phyloP scores from a whole-genome alignment of 1,140 invertebrate species.

The Wasmannia auropunctata region DNA sequence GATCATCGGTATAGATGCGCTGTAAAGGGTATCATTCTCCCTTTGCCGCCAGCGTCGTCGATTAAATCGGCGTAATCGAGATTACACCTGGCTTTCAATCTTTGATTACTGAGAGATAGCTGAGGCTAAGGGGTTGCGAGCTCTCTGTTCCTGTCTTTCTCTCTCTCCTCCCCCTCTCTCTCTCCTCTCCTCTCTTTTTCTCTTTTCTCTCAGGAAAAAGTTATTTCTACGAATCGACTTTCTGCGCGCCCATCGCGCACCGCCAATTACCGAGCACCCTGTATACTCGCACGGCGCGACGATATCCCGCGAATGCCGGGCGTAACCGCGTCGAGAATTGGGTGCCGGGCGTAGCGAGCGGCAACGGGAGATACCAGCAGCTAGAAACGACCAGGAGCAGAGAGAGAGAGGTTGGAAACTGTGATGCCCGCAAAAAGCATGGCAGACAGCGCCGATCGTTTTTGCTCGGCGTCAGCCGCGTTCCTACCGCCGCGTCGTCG shows the following conservation, averaged over 20 bases:
- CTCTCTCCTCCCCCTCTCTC: neutral
- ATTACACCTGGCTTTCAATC: neutral
- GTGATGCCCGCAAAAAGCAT: conserved; percentile 85
- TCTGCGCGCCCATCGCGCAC: neutral
- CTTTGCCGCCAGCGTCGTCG: neutral
- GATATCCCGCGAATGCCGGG: conserved; percentile 62
- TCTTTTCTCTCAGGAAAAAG: neutral
- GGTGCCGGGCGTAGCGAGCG: conserved; percentile 64
- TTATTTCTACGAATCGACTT: neutral
- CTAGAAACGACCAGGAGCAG: conserved; percentile 72
- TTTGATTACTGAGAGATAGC: neutral
- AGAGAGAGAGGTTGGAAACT: conserved; percentile 84
- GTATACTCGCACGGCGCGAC: conserved; percentile 26
- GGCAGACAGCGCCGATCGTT: conserved; percentile 85
- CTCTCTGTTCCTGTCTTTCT: neutral
- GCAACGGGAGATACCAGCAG: conserved; percentile 73
- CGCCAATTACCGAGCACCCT: conserved; percentile 49
- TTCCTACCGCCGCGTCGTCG: conserved; percentile 83
- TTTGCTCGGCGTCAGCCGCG: conserved; percentile 86
- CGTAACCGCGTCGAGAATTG: conserved; percentile 78
- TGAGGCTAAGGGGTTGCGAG: neutral
- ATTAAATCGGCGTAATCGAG: neutral
- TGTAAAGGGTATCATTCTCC: neutral
- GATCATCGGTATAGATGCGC: neutral
- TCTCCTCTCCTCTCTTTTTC: neutral